These are phyloP conservation scores for Procambarus virginalis DNA, from an alignment of 1,140 invertebrate species.

Conservation along the genomic window DNA sequence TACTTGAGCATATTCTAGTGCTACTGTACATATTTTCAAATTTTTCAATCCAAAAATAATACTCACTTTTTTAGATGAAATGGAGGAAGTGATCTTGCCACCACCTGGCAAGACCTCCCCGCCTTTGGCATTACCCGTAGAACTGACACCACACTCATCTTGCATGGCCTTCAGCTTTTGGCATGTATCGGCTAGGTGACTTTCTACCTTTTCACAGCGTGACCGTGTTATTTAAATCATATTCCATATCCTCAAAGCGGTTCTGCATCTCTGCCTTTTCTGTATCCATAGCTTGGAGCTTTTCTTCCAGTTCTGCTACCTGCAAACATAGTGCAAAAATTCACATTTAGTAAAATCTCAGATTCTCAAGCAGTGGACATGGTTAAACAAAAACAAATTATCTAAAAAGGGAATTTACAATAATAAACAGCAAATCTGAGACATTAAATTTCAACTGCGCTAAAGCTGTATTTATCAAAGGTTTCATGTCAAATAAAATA, in stretches of 20 bases:
- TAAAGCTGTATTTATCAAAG: too few relatives aligned
- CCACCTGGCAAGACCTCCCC: not conserved
- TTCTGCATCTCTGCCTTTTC: slow-evolving; percentile 95
- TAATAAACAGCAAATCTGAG: too few relatives aligned
- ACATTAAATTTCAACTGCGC: too few relatives aligned
- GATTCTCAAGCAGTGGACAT: too few relatives aligned
- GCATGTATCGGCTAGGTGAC: slow-evolving; percentile 70
- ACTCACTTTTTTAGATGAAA: slow-evolving; percentile 45
- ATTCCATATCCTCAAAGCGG: slow-evolving; percentile 96
- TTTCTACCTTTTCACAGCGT: slow-evolving; percentile 86
- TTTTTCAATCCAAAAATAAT: too few relatives aligned
- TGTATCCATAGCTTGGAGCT: slow-evolving; percentile 91
- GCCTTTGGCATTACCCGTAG: not conserved
- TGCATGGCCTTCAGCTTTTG: slow-evolving; percentile 69
- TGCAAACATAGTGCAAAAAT: slow-evolving; percentile 70
- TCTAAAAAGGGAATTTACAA: too few relatives aligned
- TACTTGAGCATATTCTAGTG: too few relatives aligned
- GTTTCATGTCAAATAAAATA: too few relatives aligned
- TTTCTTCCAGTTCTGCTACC: slow-evolving; percentile 93
- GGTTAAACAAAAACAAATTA: too few relatives aligned
- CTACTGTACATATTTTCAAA: too few relatives aligned
- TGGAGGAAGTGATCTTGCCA: slow-evolving; percentile 30
- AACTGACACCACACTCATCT: slow-evolving; percentile 31
- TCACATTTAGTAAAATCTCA: too few relatives aligned
- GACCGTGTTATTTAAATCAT: slow-evolving; percentile 91